phyloP scores from a whole-genome alignment of 2,113 vertebrate genomes.

The Macaca fascicularis region DNA sequence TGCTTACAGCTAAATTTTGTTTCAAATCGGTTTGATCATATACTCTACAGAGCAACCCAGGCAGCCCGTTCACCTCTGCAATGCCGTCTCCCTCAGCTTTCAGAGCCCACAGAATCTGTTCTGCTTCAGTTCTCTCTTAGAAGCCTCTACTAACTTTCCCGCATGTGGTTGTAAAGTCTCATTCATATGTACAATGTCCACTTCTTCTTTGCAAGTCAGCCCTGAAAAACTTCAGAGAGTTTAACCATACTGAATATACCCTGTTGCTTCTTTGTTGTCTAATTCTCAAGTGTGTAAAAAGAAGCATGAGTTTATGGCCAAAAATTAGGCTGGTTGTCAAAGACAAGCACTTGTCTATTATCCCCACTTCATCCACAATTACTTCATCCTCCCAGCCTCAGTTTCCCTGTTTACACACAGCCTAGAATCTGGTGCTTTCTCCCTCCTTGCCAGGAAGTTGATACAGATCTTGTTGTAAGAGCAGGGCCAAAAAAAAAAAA shows the following conservation, averaged over 20 bases:
- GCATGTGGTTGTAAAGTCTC: not conserved
- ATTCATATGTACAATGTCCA: not conserved
- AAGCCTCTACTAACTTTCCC: not conserved
- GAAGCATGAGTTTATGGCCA: not conserved
- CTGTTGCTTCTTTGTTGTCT: slow-evolving; percentile 4
- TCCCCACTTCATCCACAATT: not conserved
- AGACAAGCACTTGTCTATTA: not conserved
- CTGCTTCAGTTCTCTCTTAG: not conserved
- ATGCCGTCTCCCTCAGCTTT: not conserved
- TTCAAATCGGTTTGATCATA: not conserved
- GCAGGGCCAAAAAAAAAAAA: not conserved
- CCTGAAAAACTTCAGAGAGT: not conserved
- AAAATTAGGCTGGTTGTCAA: not conserved
- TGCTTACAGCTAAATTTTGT: not conserved
- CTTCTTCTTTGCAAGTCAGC: not conserved
- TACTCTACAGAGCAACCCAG: not conserved
- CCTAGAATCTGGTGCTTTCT: not conserved
- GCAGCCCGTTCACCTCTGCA: not conserved
- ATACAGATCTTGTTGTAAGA: not conserved
- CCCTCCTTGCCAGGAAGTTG: not conserved
- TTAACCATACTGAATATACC: not conserved
- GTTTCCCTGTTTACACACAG: not conserved
- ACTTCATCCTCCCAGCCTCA: not conserved
- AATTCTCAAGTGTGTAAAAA: not conserved
- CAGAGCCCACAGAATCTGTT: not conserved